Base-by-base conservation (phyloP, 1,140 invertebrate species). In the Drosophila kepulauana region DNA sequence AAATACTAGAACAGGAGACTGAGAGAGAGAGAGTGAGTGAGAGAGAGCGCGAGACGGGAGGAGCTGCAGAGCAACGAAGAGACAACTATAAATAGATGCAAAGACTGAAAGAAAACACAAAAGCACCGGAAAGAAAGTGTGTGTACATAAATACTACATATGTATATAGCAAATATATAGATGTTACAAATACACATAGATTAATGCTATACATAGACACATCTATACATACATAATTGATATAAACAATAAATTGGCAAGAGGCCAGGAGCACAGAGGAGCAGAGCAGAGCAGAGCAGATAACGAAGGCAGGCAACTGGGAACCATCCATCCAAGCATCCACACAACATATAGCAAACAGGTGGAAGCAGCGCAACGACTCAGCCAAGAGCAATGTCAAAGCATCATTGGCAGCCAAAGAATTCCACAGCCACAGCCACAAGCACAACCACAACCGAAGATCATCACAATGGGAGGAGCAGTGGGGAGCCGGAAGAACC, bases 191-290 rank as follows among this genome's bases (percentile, higher is more conserved):
- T 25, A 25, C 35, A 25, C 28, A 57, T 11, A 66, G 25, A 56
- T 20, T 25, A 38, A 30, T 49, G 16, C 7, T 46, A n/a, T 10
- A 46, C 20, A 61, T n/a, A 57, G 2, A 57, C 8, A 45, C 38
- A 59, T 45, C n/a, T 48, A 35, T 11, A 30, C 15, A 25, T 25
- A 63, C 63, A 63, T 64, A 73, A 33, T 58, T 82, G 79, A 58
- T 75, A 81, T 81, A 81, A 81, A 82, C 75, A 82, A 81, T 81
- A 71, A 81, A 51, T 85, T 85, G 81, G 81, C 81, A 64, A 54
- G 43, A n/a, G 35, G 81, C 81, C 81, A 82, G 54, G 33, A 28
- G 43, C 28, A 7, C 59, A 56, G 46, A 49, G n/a, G 68, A 49
- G 46, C 43, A 65, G 61, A 16, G 20, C 20, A 51, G 68, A 49